Evolutionary conservation across 1,140 invertebrate genomes (phyloP), one percentile per base, ranked within the genome.

Genomic region (Phymorhynchus buccinoides): DNA sequence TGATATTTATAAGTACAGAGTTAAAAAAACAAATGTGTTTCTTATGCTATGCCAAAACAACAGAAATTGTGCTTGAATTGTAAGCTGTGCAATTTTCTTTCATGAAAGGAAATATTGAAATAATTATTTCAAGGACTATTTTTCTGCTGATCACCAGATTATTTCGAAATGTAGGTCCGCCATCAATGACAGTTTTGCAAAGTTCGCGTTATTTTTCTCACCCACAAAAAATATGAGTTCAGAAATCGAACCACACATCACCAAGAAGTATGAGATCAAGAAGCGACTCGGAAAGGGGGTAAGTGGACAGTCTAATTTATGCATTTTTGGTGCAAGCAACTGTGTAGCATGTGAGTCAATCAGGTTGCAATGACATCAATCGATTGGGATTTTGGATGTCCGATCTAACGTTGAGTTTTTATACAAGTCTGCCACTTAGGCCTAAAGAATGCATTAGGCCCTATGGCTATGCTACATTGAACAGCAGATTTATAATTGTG

Each of bases 221-320:
- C n/a, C 44, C 71, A 48, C 35, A 14, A 16, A 30, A 86, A 87
- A 35, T 44, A 93, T 93, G 93, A 93, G 88, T 87, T 89, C 92
- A 2, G 97, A 98, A 94, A 96, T 98, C 86, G 97, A 98, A 90
- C 95, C 95, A 71, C 96, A 97, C 90, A 97, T 98, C 88, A 95
- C 95, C 44, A 97, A 96, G 93, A 95, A 96, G 89, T 98, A 97
- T 92, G 97, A 98, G 90, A 96, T 98, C 85, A 95, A 97, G 88
- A 97, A 97, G 92, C 94, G 97, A 89, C 94, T 98, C 35, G 98
- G 98, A 30, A 99, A 99, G 95, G 98, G 98, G 87, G 95, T 96
- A 94, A 94, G 93, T 92, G 12, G 7, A 14, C 14, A 6, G 56
- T 27, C 22, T 27, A 27, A 27, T 27, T 22, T 4, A 18, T 12